Base-by-base conservation (phyloP, 2,113 vertebrate genomes). In the Hiodon tergisus region DNA sequence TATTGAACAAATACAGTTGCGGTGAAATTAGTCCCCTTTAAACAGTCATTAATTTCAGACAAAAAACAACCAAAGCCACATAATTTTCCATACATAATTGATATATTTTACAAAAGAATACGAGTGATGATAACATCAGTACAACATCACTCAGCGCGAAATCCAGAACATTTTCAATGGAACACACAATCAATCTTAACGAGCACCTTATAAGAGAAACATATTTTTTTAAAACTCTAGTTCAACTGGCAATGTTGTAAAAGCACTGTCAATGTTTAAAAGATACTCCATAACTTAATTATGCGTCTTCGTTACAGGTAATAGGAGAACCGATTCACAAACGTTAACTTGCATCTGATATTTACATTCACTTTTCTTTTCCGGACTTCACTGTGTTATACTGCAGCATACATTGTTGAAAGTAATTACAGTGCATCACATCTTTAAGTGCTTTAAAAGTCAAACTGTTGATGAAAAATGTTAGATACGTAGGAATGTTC, bases 1-100 rank as follows among this genome's bases (percentile, higher is more conserved):
- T 76, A 76, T 69, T 76, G 74, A 61, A 51, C 46, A 69, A 61
- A 60, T 75, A 76, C 48, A 76, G 7, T 13, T 10, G 47, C 69
- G 55, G 57, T 69, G 46, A 58, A 57, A 58, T 58, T 74, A 74
- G 52, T 54, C 62, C 6, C 66, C 52, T 57, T 55, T 17, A 48
- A 7, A 48, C 16, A 55, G 31, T n/a, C 17, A 58, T 48, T 17
- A 10, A 8, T 73, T 13, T 58, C 59, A 7, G 1, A 17, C 47
- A 13, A 11, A 55, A 58, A 47, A 31, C 58, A 58, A 47, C 16
- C 46, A 3, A 71, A 47, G 46, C 7, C 3, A 11, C 31, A 13
- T 6, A 48, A 48, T 47, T 72, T 3, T 3, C 31, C 31, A 31
- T 31, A 31, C 31, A 31, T 31, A 31, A 31, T 31, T 31, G 31